Evolutionary conservation across 2,888 invertebrate genomes (phyloP).

Genomic region (Drepana falcataria): DNA sequence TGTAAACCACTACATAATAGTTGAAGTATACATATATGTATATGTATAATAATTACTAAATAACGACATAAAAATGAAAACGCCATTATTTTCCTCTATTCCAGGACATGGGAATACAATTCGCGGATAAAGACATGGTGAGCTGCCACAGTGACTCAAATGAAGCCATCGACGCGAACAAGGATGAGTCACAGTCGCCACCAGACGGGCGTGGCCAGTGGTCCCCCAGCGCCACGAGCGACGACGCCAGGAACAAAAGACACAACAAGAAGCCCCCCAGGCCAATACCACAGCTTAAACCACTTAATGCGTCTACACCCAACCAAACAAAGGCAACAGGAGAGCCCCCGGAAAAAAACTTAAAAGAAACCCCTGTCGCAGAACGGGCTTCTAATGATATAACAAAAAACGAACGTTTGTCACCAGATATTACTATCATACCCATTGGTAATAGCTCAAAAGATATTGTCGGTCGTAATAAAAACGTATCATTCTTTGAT

Average conservation of each 20-base stretch:
- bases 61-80: too few species aligned
- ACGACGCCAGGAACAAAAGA: constrained; percentile 47
- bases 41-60: too few species aligned
- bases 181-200: constrained; percentile 36
- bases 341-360: constrained; percentile 65
- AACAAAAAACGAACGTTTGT: too few species aligned
- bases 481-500: constrained; percentile 89
- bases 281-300: constrained; percentile 87
- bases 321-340: constrained; percentile 58
- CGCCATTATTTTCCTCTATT: constrained; percentile 29
- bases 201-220: constrained; percentile 35
- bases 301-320: constrained; percentile 76
- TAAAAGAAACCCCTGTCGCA: constrained; percentile 49
- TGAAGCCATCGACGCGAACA: constrained; percentile 49
- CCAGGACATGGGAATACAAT: constrained; percentile 66
- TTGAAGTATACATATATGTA: too few species aligned
- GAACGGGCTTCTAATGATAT: too few species aligned
- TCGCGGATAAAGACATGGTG: constrained; percentile 57
- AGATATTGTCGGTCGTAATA: constrained; percentile 68
- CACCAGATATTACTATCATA: too few species aligned
- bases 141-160: constrained; percentile 68
- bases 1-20: too few species aligned
- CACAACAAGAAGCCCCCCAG: constrained; percentile 66
- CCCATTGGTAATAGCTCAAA: constrained; percentile 34
- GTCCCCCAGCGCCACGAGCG: constrained; percentile 35